Evolutionary conservation across 2,888 invertebrate genomes (phyloP).

Genomic region (Proisotoma minuta): DNA sequence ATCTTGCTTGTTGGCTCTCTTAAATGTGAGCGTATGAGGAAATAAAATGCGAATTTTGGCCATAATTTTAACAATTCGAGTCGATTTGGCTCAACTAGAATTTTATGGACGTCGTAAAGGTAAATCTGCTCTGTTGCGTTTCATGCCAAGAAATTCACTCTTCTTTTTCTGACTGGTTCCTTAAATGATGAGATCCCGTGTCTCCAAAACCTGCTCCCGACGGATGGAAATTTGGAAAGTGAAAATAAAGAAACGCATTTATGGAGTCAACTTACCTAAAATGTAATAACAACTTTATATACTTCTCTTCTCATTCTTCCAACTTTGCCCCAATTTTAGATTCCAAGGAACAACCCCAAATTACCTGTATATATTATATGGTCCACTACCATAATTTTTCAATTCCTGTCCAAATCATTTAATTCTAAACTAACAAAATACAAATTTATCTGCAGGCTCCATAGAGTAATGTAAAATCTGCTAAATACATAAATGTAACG

Average conservation of each 20-base stretch:
- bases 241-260: not conserved
- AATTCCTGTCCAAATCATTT: no score
- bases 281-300: no score
- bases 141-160: constrained; percentile 14
- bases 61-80: constrained; percentile 8
- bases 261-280: not conserved
- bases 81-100: constrained; percentile 2
- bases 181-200: constrained; percentile 4
- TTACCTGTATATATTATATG: no score
- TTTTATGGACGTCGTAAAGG: constrained; percentile 12
- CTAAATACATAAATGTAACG: no score
- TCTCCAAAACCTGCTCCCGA: not conserved
- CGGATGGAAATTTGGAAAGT: not conserved
- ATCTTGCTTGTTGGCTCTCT: not conserved
- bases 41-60: constrained; percentile 10
- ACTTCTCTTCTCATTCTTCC: no score
- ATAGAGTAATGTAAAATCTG: not conserved
- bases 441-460: not conserved
- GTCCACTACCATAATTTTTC: no score
- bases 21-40: no score
- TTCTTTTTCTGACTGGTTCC: not conserved
- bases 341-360: no score
- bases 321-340: no score
- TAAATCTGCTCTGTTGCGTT: not conserved
- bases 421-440: no score